Evolutionary conservation across 2,797 vertebrate genomes (phyloP).

Genomic region (Diplodus sargus): DNA sequence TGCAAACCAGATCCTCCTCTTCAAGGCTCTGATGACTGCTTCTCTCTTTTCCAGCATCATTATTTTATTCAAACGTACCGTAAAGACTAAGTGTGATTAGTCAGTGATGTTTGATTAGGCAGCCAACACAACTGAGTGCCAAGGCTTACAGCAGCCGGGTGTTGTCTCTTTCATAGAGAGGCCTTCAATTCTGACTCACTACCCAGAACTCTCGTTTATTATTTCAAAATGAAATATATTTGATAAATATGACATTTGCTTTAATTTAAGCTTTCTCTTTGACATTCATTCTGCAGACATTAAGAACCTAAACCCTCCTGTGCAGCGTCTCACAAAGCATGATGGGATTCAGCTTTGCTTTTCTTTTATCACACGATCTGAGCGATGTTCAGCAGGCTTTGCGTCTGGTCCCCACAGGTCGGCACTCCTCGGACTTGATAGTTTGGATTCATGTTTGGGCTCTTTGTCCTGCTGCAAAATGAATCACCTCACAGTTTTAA

Average conservation of each 20-base stretch:
- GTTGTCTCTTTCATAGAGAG: not conserved
- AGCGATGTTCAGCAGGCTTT: not conserved
- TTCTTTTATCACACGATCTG: constrained; percentile 14
- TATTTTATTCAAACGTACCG: constrained; percentile 12
- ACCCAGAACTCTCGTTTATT: not conserved
- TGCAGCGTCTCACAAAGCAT: not conserved
- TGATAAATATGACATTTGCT: not conserved
- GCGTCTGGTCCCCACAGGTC: constrained; percentile 1
- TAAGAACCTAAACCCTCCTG: not conserved
- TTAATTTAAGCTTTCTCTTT: not conserved
- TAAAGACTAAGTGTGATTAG: not conserved
- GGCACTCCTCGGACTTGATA: not conserved
- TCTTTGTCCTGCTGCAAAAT: constrained; percentile 21
- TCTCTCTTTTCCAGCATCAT: constrained; percentile 5
- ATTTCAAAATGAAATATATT: not conserved
- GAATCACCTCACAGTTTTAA: not conserved
- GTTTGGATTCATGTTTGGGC: not conserved
- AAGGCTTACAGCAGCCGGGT: not conserved
- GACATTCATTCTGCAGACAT: not conserved
- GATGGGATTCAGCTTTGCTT: not conserved
- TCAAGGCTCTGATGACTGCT: constrained; percentile 10
- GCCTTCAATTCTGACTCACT: not conserved
- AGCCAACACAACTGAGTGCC: not conserved
- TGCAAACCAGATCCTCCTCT: constrained; percentile 52
- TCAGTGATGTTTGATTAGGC: constrained; percentile 8